phyloP scores from a whole-genome alignment of 2,797 vertebrate genomes.

The Amazonetta brasiliensis region DNA sequence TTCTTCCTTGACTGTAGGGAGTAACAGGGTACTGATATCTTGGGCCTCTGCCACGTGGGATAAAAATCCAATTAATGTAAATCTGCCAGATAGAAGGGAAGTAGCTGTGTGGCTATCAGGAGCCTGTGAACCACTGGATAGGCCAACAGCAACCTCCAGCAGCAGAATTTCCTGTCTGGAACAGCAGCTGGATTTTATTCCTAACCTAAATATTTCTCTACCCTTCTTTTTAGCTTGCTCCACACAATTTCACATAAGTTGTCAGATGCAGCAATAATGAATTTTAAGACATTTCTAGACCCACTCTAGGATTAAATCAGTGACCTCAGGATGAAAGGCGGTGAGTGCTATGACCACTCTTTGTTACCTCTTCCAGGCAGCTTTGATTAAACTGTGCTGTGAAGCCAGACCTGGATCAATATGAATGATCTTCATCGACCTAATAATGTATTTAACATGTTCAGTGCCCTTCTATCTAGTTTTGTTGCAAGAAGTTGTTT shows the following conservation, averaged over 20 bases:
- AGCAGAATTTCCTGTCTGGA: background rate
- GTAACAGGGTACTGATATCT: background rate
- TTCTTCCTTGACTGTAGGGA: slow-evolving; percentile 8
- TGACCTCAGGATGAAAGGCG: slow-evolving; percentile 53
- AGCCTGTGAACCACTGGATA: background rate
- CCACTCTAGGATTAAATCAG: slow-evolving; percentile 25
- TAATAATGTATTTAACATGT: slow-evolving; percentile 81
- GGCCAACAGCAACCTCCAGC: background rate
- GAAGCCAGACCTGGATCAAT: slow-evolving; percentile 82
- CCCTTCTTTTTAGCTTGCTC: background rate
- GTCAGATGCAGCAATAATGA: slow-evolving; percentile 38
- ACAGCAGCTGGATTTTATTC: background rate
- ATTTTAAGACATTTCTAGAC: slow-evolving; percentile 30
- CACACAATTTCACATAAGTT: slow-evolving; percentile 39
- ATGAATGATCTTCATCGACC: slow-evolving; percentile 81
- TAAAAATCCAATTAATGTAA: slow-evolving; percentile 53
- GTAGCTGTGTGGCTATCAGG: background rate
- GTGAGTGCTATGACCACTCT: slow-evolving; percentile 44
- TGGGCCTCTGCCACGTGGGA: background rate
- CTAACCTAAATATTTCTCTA: background rate
- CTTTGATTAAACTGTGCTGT: slow-evolving; percentile 75
- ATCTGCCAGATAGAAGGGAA: background rate
- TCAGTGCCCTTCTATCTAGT: slow-evolving; percentile 49
- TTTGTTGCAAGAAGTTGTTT: slow-evolving; percentile 47
- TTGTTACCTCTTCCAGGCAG: slow-evolving; percentile 69